These are phyloP conservation scores for Orthonevra nobilis DNA, from an alignment of 2,888 invertebrate species.

Conservation along the genomic window DNA sequence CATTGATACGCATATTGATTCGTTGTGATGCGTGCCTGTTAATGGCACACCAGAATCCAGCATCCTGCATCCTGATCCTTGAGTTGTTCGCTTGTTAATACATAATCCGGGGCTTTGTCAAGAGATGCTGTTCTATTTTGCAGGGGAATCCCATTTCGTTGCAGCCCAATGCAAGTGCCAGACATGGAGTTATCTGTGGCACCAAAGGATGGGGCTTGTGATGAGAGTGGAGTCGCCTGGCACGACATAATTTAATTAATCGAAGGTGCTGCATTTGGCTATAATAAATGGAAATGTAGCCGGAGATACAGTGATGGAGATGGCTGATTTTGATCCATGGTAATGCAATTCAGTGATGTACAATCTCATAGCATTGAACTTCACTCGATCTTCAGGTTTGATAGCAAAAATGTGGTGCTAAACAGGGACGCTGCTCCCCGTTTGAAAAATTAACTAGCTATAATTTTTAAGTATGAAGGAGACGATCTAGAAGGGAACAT, in stretches of 20 bases:
- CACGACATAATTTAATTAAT: slow-evolving; percentile 51
- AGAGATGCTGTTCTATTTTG: slow-evolving; percentile 24
- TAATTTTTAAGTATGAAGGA: too few relatives aligned
- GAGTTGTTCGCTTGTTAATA: neutral
- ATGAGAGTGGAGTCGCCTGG: slow-evolving; percentile 4
- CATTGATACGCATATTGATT: slow-evolving; percentile 42
- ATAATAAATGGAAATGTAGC: too few relatives aligned
- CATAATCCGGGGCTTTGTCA: slow-evolving; percentile 1
- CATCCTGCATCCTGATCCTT: neutral
- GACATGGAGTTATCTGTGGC: neutral
- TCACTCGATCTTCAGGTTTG: too few relatives aligned
- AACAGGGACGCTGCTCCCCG: too few relatives aligned
- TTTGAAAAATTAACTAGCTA: too few relatives aligned
- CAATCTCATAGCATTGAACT: too few relatives aligned
- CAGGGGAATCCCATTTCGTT: slow-evolving; percentile 19
- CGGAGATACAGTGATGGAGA: too few relatives aligned
- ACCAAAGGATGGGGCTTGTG: too few relatives aligned
- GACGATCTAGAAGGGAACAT: too few relatives aligned
- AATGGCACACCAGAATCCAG: slow-evolving; percentile 23
- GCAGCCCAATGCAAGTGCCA: slow-evolving; percentile 7
- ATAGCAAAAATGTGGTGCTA: too few relatives aligned
- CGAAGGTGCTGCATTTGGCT: slow-evolving; percentile 3
- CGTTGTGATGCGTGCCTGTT: slow-evolving; percentile 34
- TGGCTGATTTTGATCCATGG: too few relatives aligned
- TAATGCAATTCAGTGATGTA: too few relatives aligned